Evolutionary conservation across 2,797 vertebrate species (phyloP), one percentile per base, ranked within the genome.

Genomic region (Clarias pachynema): DNA sequence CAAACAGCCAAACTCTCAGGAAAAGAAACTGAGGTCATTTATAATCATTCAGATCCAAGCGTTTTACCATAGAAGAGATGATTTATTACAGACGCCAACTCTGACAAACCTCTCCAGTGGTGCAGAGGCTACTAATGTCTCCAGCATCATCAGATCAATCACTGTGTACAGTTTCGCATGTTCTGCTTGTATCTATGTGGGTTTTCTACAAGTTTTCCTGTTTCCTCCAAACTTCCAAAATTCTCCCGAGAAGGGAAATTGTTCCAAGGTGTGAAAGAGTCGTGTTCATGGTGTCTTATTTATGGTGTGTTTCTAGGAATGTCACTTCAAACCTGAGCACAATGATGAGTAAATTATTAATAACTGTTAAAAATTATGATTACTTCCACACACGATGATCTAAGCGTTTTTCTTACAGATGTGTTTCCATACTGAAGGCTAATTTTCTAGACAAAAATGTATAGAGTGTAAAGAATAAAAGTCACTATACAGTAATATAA

Each of bases 361-460:
- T 53, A 53, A 53, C 49, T 53, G 49, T 53, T 8, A 14, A 53
- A 14, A 53, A 57, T n/a, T 53, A 44, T 31, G 22, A 60, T 44
- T 72, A n/a, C 31, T 24, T 75, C 63, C 63, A 77, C 2, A 10
- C 37, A 62, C 60, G 6, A 26, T 34, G 57, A 80, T 15, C 79
- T 57, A 73, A 53, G 70, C 37, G 49, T 68, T 16, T 79, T 57
- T 82, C 63, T 49, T 84, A 88, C 84, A 44, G 26, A 78, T 77
- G 26, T 22, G 57, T 85, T 84, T 88, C 81, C 84, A 88, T 56
- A 34, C 69, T 34, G 80, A 73, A 69, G 56, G 63, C 44, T 74
- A 29, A 31, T 56, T 75, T 75, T 75, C 26, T 18, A 56, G 1
- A 53, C 24, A 20, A 22, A 22, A 57, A 56, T 29, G n/a, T 56